phyloP scores from a whole-genome alignment of 2,797 vertebrate genomes.

The Microctenopoma steveboyesi region DNA sequence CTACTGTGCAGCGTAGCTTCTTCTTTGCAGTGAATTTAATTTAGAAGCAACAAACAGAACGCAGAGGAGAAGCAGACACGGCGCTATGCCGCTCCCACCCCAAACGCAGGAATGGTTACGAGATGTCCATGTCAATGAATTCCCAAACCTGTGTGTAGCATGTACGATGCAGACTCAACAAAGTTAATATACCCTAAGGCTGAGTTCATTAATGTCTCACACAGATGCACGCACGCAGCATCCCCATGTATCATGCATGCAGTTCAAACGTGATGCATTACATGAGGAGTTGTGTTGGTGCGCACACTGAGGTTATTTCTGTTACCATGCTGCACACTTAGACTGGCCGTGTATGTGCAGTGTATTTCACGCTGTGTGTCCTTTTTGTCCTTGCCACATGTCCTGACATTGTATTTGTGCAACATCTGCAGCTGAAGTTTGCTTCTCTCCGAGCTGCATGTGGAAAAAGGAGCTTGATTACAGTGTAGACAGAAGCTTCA shows the following conservation, averaged over 20 bases:
- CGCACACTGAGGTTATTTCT: slow-evolving; percentile 15
- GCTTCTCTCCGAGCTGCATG: neutral
- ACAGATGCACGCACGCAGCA: neutral
- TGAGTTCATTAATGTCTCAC: slow-evolving; percentile 1
- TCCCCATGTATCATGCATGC: neutral
- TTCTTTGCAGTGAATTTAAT: slow-evolving; percentile 49
- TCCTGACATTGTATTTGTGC: slow-evolving; percentile 1
- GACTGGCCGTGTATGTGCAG: neutral
- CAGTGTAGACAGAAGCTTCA: neutral
- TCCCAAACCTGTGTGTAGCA: slow-evolving; percentile 31
- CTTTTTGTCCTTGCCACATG: slow-evolving; percentile 49
- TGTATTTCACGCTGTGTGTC: slow-evolving; percentile 26
- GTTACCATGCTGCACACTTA: slow-evolving; percentile 27
- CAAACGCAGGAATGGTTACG: slow-evolving; percentile 73
- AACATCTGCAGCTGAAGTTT: neutral
- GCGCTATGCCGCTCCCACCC: slow-evolving; percentile 15
- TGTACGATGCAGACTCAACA: neutral
- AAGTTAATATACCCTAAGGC: neutral
- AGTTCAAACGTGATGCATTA: slow-evolving; percentile 7
- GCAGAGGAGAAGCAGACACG: slow-evolving; percentile 7
- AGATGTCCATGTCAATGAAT: slow-evolving; percentile 72
- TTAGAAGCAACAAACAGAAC: slow-evolving; percentile 51
- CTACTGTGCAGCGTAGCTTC: slow-evolving; percentile 16
- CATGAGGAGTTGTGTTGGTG: slow-evolving; percentile 11
- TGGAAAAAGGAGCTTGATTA: neutral